Evolutionary conservation across 2,113 vertebrate species (phyloP).

Genomic region (Bujurquina vittata): DNA sequence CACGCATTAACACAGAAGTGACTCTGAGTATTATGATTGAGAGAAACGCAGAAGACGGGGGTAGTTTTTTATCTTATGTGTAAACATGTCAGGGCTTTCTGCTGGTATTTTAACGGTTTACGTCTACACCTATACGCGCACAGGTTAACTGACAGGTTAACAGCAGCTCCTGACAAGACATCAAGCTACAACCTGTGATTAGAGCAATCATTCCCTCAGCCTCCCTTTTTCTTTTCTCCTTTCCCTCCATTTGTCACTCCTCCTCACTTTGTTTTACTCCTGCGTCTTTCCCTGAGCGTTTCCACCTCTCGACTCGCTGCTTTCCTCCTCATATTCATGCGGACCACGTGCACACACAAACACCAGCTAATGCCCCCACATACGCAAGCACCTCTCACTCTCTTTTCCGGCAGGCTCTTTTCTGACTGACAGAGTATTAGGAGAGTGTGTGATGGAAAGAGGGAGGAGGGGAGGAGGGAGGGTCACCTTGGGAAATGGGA

Average conservation of each 20-base stretch:
- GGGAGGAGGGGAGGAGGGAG: not conserved
- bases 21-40: not conserved
- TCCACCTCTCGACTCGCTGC: not conserved
- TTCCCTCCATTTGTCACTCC: not conserved
- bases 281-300: not conserved
- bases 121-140: not conserved
- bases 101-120: not conserved
- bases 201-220: conserved; percentile 41
- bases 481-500: conserved; percentile 51
- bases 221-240: conserved; percentile 4
- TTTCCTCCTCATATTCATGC: conserved; percentile 33
- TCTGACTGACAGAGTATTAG: conserved; percentile 65
- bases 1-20: not conserved
- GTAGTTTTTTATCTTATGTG: not conserved
- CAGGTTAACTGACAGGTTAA: conserved; percentile 37
- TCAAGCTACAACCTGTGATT: conserved; percentile 37
- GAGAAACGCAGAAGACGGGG: not conserved
- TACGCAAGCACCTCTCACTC: not conserved
- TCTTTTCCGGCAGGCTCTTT: conserved; percentile 35
- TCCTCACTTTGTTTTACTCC: not conserved
- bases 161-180: conserved; percentile 42
- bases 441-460: conserved; percentile 47
- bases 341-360: conserved; percentile 12
- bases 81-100: not conserved
- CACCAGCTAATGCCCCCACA: conserved; percentile 13